Percentiles rank a stretch among this genome's conserved stretches.
Conservation (phyloP, 30 jellyfish, hydroid and myxozoan genomes). For the Cassiopea andromeda region DNA sequence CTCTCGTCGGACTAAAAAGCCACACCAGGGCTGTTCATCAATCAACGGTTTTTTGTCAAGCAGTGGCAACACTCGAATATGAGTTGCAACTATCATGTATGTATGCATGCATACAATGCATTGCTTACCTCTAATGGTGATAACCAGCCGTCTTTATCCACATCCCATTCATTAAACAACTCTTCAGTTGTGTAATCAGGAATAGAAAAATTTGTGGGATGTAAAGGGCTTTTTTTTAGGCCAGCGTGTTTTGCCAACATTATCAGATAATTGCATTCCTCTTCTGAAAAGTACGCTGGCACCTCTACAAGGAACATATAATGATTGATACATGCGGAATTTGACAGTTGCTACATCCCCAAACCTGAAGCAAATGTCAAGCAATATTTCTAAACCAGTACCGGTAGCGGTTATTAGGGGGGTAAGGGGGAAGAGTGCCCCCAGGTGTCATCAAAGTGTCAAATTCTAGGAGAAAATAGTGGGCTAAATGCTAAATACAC, state of each 20-base stretch:
- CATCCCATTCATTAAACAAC: constrained; percentile 78
- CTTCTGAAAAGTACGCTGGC: constrained; percentile 72
- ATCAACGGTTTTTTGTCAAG: not conserved
- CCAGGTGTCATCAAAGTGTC: too few relatives aligned
- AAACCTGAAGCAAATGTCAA: too few relatives aligned
- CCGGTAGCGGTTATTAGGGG: too few relatives aligned
- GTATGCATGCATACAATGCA: not conserved
- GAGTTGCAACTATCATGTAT: not conserved
- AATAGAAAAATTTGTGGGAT: constrained; percentile 28
- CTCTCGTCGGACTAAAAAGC: not conserved
- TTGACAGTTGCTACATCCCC: not conserved
- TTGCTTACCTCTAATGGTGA: constrained; percentile 61
- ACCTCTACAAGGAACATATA: constrained; percentile 37
- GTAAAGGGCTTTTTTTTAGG: constrained; percentile 66
- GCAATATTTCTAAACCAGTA: too few relatives aligned
- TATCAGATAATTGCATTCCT: constrained; percentile 83
- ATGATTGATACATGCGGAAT: not conserved
- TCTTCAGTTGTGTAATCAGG: constrained; percentile 49
- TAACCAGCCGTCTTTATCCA: constrained; percentile 41
- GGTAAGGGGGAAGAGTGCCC: too few relatives aligned
- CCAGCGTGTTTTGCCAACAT: constrained; percentile 70
- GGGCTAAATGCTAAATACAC: too few relatives aligned
- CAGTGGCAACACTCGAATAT: not conserved
- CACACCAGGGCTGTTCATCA: constrained; percentile 1
- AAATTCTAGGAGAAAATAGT: too few relatives aligned